Evolutionary conservation across 37 sponge, comb jelly and placozoan genomes (phyloP), one percentile per base, ranked within the genome.

Genomic region (Hormiphora californensis): DNA sequence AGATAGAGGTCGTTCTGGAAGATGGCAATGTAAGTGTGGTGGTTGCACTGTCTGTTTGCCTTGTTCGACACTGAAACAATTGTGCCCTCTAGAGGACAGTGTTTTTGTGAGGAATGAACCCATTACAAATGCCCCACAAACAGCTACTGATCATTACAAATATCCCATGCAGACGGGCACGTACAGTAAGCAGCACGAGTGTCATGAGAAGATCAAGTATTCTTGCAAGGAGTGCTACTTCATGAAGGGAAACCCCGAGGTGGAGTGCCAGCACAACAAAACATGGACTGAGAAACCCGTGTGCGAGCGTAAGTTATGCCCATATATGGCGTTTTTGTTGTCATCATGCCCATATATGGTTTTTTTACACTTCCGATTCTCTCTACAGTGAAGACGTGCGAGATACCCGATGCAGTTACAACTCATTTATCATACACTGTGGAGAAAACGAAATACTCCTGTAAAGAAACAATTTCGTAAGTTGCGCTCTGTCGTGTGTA

Each of bases 341-440:
- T 17, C 15, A 17, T 49, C 15, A 9, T 49, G 53, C 15, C 15
- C 15, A 49, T 17, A 49, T 49, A 15, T 49, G 9, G 15, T 49
- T 49, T 49, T 9, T 49, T 49, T 49, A 9, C 53, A 49, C 53
- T 49, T 49, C 53, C 15, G 53, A 49, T 49, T 49, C 9, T 15
- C 9, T 15, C 53, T 17, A 65, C 68, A 73, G 81, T 73, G 81
- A 73, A 73, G 81, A 1, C 25, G 81, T 73, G 81, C 81, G 23
- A 15, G 4, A 27, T 43, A 19, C 81, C 81, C 21, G 81, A 73
- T 23, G 46, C 12, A 30, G 25, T 73, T 8, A 73, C 81, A 8
- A 46, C 40, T 12, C 81, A 73, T 40, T 28, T 73, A 3, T 19
- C 38, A 15, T n/a, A 11, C 9, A 36, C 67, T 19, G 46, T 40